These are phyloP conservation scores for Drosophila stalkeri DNA, from an alignment of 2,888 invertebrate species.

Conservation along the genomic window DNA sequence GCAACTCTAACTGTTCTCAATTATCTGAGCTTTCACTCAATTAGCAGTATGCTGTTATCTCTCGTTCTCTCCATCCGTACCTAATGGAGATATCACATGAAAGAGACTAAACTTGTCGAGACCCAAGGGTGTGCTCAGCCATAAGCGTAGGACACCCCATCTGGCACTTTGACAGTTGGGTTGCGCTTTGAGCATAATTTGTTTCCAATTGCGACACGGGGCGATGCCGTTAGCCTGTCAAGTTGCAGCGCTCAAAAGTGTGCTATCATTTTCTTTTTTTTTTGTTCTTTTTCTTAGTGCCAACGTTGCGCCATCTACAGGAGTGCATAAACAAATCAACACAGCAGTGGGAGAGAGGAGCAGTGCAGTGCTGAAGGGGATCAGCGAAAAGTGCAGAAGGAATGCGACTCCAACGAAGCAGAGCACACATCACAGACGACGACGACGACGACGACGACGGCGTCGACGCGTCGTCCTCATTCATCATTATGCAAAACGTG, in stretches of 20 bases:
- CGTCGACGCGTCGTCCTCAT: conserved; percentile 66
- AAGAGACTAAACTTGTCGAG: conserved; percentile 21
- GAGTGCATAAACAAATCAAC: conserved; percentile 75
- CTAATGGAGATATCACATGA: conserved; percentile 44
- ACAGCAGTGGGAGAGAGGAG: conserved; percentile 5
- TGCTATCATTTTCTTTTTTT: conserved; percentile 43
- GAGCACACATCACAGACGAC: conserved; percentile 55
- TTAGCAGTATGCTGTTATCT: conserved; percentile 1
- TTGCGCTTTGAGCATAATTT: conserved; percentile 76
- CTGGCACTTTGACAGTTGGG: conserved; percentile 62
- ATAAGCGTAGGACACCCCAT: conserved; percentile 9
- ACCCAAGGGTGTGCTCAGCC: conserved; percentile 43
- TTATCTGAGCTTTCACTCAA: conserved; percentile 1
- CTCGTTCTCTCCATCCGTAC: conserved; percentile 31
- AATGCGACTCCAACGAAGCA: conserved; percentile 31
- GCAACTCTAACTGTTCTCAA: background rate
- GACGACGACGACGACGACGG: conserved; percentile 44
- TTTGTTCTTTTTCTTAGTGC: background rate
- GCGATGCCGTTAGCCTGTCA: conserved; percentile 49
- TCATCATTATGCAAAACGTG: conserved; percentile 81
- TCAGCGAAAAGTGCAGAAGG: conserved; percentile 16
- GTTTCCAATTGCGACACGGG: conserved; percentile 73
- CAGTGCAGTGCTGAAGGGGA: background rate
- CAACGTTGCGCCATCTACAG: conserved; percentile 40
- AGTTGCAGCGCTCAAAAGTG: conserved; percentile 52